Evolutionary conservation across 2,888 invertebrate genomes (phyloP).

Genomic region (Drosophila percnosoma): DNA sequence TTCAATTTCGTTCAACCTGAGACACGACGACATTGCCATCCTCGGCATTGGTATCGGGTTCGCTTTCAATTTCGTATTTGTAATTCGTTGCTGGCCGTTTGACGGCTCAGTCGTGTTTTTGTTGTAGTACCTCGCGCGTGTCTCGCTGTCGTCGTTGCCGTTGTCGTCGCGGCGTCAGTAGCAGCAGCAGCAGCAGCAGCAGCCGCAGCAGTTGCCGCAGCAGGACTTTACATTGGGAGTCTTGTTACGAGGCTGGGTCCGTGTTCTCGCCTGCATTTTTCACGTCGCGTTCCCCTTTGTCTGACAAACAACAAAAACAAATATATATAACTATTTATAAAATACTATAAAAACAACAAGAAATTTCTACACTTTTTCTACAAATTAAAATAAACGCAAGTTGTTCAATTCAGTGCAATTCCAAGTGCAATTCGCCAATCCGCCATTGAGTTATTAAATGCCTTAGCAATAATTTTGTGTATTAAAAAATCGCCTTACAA

Average conservation of each 20-base stretch:
- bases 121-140: slow-evolving; percentile 80
- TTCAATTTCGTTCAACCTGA: slow-evolving; percentile 76
- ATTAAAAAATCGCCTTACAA: slow-evolving; percentile 51
- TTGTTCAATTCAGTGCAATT: slow-evolving; percentile 56
- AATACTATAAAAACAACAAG: slow-evolving; percentile 10
- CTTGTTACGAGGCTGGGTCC: slow-evolving; percentile 44
- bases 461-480: slow-evolving; percentile 62
- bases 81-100: slow-evolving; percentile 74
- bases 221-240: slow-evolving; percentile 52
- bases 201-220: slow-evolving; percentile 45
- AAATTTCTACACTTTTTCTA: slow-evolving; percentile 72
- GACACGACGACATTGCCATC: slow-evolving; percentile 19
- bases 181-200: slow-evolving; percentile 50
- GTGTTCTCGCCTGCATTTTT: slow-evolving; percentile 55
- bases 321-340: slow-evolving; percentile 17
- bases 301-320: slow-evolving; percentile 26
- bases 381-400: slow-evolving; percentile 30
- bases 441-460: slow-evolving; percentile 45
- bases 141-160: slow-evolving; percentile 64
- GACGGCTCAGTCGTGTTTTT: slow-evolving; percentile 82
- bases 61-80: slow-evolving; percentile 74
- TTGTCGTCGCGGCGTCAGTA: slow-evolving; percentile 38
- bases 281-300: slow-evolving; percentile 52
- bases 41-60: slow-evolving; percentile 43
- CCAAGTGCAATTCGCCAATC: slow-evolving; percentile 52